Evolutionary conservation across 2,888 invertebrate genomes (phyloP), one percentile per base, ranked within the genome.

Genomic region (Griposia aprilina): DNA sequence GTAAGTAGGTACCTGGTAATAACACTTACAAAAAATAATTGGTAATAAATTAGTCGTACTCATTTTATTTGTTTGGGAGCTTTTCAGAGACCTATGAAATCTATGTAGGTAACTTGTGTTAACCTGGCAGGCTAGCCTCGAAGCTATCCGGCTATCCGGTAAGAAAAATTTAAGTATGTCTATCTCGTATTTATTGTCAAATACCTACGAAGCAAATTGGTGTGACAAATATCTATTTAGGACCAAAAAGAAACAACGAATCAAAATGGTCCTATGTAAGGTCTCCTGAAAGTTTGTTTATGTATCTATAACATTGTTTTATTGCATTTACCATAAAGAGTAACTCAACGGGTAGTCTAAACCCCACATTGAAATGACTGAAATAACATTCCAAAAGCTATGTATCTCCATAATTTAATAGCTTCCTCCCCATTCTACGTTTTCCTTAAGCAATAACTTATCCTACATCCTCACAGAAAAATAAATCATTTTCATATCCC

Each of bases 401-500:
- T 36, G 10, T 70, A 74, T 80, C 45, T 57, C 23, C 50, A 45
- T 69, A 59, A 60, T 77, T 36, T 72, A 60, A 74, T 65, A 48
- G 50, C 70, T 74, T 77, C 59, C 70, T 66, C 60, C 62, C 65
- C 62, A 36, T 72, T 1, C 23, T 2, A 45, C 48, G 17, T 73
- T 70, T 76, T 69, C 65, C 60, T 74, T 6, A 65, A 78, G 60
- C 72, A 79, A 74, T 86, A 81, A 87, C 76, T 84, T 78, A 74
- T 50, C 48, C 26, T 15, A 66, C 36, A 52, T 83, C 62, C 66
- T 48, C 50, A 72, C 36, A 72, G 50, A 82, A 78, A 81, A 74
- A 85, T 76, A 83, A 83, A 78, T 68, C 76, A 86, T 76, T 80
- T 63, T 55, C 73, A 73, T 78, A 82, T 63, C 41, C 78, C 63